Base-by-base conservation (phyloP, 1,140 invertebrate species). In the Anoplophora glabripennis region DNA sequence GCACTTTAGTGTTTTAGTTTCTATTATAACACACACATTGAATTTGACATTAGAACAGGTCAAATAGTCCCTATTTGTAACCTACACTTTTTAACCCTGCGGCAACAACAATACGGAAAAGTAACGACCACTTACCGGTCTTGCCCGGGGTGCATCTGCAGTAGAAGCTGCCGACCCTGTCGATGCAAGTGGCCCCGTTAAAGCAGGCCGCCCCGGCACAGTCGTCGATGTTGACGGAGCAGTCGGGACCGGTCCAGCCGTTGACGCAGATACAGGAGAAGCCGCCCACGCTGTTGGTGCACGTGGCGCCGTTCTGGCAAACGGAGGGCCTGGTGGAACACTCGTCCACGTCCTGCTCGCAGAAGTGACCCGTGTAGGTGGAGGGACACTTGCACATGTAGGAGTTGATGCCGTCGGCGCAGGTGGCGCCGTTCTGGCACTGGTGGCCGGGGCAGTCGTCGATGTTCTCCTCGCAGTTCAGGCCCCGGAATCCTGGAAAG, bases 181-280 rank as follows among this genome's bases (percentile, higher is more conserved):
- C 95, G 64, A 96, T 92, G 75, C 96, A 99, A 0, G 94, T 98
- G 28, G 94, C 96, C 0, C 93, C 95, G 71, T 98, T 96, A 77
- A 96, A 94, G 76, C 97, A 99, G 0, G 94, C 90, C 0, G 92
- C 90, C 15, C 87, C 89, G 1, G 88, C 88, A 73, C 94, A 98
- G 75, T 98, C 94, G 75, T 96, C 92, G 67, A 95, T 94, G 78
- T 97, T 96, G 66, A 89, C 84, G 12, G 89, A 90, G 76, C 94
- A 97, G 70, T 96, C 91, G 0, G 86, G 81, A 3, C 93, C 94
- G 0, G 89, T 91, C 92, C 93, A 96, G 12, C 94, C 94, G 71
- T 95, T 96, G 33, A 96, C 93, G 76, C 96, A 99, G 70, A 98
- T 96, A 77, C 96, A 99, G 1, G 90, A 90, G 77, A 90, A 98